Conservation (phyloP, 1,140 invertebrate species). For the Orius insidiosus region DNA sequence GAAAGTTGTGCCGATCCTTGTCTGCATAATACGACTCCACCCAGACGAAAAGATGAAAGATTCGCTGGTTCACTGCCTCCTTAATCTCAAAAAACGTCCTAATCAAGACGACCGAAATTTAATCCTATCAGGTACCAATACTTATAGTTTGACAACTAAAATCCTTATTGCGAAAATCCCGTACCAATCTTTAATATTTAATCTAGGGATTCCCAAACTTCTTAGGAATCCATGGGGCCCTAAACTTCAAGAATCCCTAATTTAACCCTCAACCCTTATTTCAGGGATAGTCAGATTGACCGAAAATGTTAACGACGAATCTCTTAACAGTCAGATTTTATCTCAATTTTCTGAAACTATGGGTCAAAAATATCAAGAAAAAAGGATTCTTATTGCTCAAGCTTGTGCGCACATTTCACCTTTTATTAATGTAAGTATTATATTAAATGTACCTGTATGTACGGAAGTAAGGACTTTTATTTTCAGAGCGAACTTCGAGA, state of each 20-base stretch:
- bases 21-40: conserved; percentile 45
- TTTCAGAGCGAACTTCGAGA: conserved; percentile 43
- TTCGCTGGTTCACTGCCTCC: conserved; percentile 46
- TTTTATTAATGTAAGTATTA: conserved; percentile 42
- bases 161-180: background rate
- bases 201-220: conserved; percentile 1
- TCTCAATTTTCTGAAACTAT: conserved; percentile 65
- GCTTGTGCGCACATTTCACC: conserved; percentile 52
- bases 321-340: conserved; percentile 49
- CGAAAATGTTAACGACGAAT: conserved; percentile 30
- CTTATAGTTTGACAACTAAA: background rate
- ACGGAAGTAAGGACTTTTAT: conserved; percentile 25
- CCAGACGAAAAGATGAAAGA: conserved; percentile 39
- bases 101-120: conserved; percentile 47
- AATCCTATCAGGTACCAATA: too few species aligned
- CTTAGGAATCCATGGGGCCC: conserved; percentile 4
- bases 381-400: conserved; percentile 50
- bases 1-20: conserved; percentile 40
- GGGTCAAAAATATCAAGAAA: conserved; percentile 50
- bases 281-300: conserved; percentile 43
- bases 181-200: background rate
- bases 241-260: too few species aligned
- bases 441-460: background rate
- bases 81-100: conserved; percentile 60
- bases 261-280: too few species aligned